These are phyloP conservation scores for Gortyna flavago DNA, from an alignment of 2,888 invertebrate genomes.

Conservation along the genomic window DNA sequence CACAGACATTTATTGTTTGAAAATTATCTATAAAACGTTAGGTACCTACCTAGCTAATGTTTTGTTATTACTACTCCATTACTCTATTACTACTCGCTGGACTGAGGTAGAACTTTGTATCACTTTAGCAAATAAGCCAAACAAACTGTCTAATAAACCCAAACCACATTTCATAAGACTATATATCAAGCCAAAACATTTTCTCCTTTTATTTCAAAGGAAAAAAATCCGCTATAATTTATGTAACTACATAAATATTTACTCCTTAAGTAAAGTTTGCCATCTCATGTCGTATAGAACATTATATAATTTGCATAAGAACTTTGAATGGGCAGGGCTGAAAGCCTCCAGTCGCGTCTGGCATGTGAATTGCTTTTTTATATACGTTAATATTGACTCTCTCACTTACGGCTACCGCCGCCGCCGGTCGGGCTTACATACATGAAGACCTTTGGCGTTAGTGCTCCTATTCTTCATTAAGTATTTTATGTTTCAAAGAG, in stretches of 20 bases:
- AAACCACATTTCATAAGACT: constrained; percentile 26
- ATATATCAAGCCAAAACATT: constrained; percentile 35
- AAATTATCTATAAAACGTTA: not conserved
- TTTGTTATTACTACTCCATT: not conserved
- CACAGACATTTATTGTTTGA: not conserved
- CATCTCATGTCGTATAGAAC: constrained; percentile 88
- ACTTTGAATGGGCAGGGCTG: constrained; percentile 88
- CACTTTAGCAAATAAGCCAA: not conserved
- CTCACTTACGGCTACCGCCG: constrained; percentile 71
- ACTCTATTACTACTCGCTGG: no score
- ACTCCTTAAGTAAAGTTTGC: constrained; percentile 87
- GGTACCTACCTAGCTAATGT: not conserved
- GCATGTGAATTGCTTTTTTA: constrained; percentile 88
- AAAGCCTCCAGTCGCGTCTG: constrained; percentile 86
- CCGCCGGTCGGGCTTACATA: constrained; percentile 28
- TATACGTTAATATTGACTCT: constrained; percentile 78
- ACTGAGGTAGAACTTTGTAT: not conserved
- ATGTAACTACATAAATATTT: constrained; percentile 83
- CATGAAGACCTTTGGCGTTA: constrained; percentile 54
- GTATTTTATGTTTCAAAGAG: constrained; percentile 28
- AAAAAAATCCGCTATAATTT: constrained; percentile 68
- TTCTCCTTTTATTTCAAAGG: constrained; percentile 51
- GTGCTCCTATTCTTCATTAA: constrained; percentile 44
- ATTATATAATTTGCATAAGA: constrained; percentile 89
- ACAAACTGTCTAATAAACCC: constrained; percentile 19